Evolutionary conservation across 2,888 invertebrate species (phyloP), one percentile per base, ranked within the genome.

Genomic region (Nymphalis urticae): DNA sequence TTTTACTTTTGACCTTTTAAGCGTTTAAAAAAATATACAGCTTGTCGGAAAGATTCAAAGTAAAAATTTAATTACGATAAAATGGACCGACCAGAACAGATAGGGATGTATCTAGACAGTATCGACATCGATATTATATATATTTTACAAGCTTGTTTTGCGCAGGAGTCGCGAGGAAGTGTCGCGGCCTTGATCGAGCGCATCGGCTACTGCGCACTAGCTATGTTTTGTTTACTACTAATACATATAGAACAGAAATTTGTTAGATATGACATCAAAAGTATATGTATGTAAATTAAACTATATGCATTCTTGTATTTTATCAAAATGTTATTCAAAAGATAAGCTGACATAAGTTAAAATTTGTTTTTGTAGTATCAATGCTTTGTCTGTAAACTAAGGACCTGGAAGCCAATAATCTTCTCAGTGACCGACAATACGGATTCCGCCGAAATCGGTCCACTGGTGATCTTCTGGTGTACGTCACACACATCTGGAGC

Each of bases 171-270:
- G 56, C 65, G 73, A 71, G 79, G 79, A 80, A 80, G 78, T 79
- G 74, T 72, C 69, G 71, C 73, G 81, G 70, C 83, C 83, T 83
- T 83, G 82, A 75, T 62, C 73, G 74, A 73, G 74, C 75, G 76
- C 76, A 75, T 72, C 72, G 64, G 65, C 66, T 67, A 70, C 67
- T 69, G 70, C 72, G 72, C 69, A 72, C 64, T 32, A 32, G 27
- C 27, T 71, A 67, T 58, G 71, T 16, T 53, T 24, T 24, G 53
- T 53, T 61, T 58, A 58, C 58, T 42, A 42, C 56, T 24, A 47
- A 42, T 58, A 27, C 10, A 10, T 19, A 9, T 10, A 36, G 58
- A 58, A 42, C 2, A 42, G 3, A 42, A 9, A 19, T 7, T 1
- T 17, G 19, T 19, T 42, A 19, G 42, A 58, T 42, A 42, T 58